Base-by-base conservation (phyloP, 2,888 invertebrate genomes). In the Athetis lepigone region DNA sequence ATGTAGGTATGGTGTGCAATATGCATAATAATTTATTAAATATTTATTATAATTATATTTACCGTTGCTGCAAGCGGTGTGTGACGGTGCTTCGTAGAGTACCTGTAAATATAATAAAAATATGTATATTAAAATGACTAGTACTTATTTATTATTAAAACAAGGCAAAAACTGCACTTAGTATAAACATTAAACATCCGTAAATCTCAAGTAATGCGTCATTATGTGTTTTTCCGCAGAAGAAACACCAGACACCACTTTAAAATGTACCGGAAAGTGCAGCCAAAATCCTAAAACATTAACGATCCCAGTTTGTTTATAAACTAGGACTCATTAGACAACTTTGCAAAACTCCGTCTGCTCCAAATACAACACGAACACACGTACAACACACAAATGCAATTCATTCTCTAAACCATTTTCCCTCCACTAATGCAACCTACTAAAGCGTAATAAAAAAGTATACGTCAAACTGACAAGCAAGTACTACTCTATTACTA, bases 1-100 rank as follows among this genome's bases (percentile, higher is more conserved):
- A 37, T 6, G 21, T 29, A 29, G 19, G 19, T 33, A 16, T 27
- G 19, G 27, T 29, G 37, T 45, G 46, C 11, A 52, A 13, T 21
- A 2, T 4, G 13, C 13, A 16, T 43, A 43, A 51, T 18, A 55
- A 36, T 56, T 43, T 37, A n/a, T 25, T 33, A 33, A 33, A 13
- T 13, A 46, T 56, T 46, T 37, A 61, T 52, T 50, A 72, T 80
- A 81, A 61, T 52, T 50, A 72, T 80, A 81, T 84, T 87, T 71
- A 93, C 93, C 92, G 85, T 90, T 88, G 90, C 88, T 85, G 86
- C 85, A 87, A 91, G 90, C 79, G 85, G 87, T 88, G 65, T 60
- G 45, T 51, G 49, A 49, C 51, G 47, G 60, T 70, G 65, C 60
- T 67, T 66, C 67, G 58, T 52, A 37, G 18, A n/a, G 75, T 85